phyloP scores from a whole-genome alignment of 2,113 vertebrate species.

The Mus pahari region DNA sequence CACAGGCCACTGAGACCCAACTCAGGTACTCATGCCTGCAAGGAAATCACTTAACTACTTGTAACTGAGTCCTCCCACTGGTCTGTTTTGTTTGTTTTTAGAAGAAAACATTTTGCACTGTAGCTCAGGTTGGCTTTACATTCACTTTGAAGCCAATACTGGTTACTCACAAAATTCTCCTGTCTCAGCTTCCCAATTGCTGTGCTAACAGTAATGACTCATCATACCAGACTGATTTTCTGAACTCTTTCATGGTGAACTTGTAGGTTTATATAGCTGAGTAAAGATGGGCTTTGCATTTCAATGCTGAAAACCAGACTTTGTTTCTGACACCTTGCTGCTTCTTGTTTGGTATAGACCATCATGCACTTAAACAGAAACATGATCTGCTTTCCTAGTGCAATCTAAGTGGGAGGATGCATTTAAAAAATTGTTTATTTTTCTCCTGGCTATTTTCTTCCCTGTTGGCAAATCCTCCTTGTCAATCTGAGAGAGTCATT shows the following conservation, averaged over 20 bases:
- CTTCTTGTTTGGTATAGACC: neutral
- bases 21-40: neutral
- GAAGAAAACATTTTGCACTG: neutral
- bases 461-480: neutral
- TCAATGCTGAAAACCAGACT: neutral
- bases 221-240: neutral
- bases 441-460: neutral
- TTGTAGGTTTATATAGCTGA: neutral
- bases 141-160: no score
- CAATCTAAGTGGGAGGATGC: neutral
- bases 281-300: neutral
- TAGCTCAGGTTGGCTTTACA: neutral
- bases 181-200: neutral
- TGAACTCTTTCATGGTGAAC: neutral
- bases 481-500: neutral
- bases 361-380: neutral
- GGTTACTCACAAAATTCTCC: neutral
- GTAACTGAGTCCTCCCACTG: neutral
- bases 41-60: neutral
- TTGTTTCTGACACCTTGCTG: neutral
- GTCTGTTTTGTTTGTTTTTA: neutral
- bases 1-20: neutral
- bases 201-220: neutral
- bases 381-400: neutral
- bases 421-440: neutral